Conservation (phyloP, 92 coral and sea anemone species). For the Virgularia gustaviana region DNA sequence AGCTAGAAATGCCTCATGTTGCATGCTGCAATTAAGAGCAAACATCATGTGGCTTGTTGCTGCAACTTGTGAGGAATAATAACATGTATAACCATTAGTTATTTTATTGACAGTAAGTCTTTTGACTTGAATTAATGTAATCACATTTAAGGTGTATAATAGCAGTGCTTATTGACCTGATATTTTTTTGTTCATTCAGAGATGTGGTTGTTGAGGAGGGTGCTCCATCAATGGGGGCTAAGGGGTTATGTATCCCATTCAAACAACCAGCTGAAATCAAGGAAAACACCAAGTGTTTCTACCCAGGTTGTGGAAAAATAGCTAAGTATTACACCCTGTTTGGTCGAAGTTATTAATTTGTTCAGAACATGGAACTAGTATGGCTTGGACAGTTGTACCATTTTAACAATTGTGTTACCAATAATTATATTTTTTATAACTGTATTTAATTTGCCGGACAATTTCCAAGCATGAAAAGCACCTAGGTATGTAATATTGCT, state of each 20-base stretch:
- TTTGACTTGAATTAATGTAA: not conserved
- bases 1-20: too few relatives aligned
- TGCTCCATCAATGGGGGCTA: constrained; percentile 99
- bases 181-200: constrained; percentile 56
- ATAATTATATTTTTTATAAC: too few relatives aligned
- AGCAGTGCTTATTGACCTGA: not conserved
- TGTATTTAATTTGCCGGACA: too few relatives aligned
- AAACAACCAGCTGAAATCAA: constrained; percentile 82
- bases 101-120: not conserved
- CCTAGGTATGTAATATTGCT: too few relatives aligned
- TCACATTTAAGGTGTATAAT: not conserved
- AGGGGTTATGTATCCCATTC: constrained; percentile 92
- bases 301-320: constrained; percentile 73
- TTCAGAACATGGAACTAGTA: too few relatives aligned
- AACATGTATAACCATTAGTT: not conserved
- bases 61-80: not conserved
- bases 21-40: too few relatives aligned
- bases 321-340: constrained; percentile 82
- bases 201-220: constrained; percentile 87
- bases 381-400: too few relatives aligned
- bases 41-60: not conserved
- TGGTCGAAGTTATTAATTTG: constrained; percentile 81
- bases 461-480: too few relatives aligned
- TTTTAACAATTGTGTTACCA: too few relatives aligned
- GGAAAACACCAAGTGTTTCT: constrained; percentile 74